phyloP scores from a whole-genome alignment of 2,888 invertebrate genomes.

The Mimachlamys varia region DNA sequence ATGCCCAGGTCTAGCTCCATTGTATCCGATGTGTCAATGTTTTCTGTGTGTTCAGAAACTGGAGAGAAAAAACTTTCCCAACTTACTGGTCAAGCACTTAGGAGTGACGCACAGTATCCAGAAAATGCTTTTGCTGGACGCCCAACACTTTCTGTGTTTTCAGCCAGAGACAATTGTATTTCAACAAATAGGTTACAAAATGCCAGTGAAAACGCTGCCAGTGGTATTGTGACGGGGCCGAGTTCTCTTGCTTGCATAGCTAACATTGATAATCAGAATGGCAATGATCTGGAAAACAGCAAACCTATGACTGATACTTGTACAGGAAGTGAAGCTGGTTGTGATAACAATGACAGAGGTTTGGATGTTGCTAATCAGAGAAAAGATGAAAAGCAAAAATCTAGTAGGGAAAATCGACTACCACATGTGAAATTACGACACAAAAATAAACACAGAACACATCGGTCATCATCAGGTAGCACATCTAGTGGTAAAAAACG shows the following conservation, averaged over 20 bases:
- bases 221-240: too few species aligned
- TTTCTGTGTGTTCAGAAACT: constrained; percentile 72
- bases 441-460: constrained; percentile 1
- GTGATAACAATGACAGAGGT: neutral
- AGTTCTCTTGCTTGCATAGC: neutral
- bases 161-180: neutral
- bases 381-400: neutral
- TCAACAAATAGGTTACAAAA: neutral
- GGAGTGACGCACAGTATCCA: constrained; percentile 69
- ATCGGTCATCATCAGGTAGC: neutral
- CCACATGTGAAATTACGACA: constrained; percentile 13
- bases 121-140: constrained; percentile 44
- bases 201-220: neutral
- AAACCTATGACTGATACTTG: neutral
- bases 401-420: constrained; percentile 6
- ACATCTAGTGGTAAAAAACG: neutral
- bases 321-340: neutral
- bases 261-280: constrained; percentile 20
- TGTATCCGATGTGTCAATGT: constrained; percentile 63
- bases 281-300: neutral
- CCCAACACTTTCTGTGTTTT: neutral
- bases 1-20: constrained; percentile 22
- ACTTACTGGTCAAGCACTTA: constrained; percentile 50
- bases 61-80: constrained; percentile 61
- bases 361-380: neutral